phyloP scores from a whole-genome alignment of 2,888 invertebrate genomes.

The Xestia xanthographa region DNA sequence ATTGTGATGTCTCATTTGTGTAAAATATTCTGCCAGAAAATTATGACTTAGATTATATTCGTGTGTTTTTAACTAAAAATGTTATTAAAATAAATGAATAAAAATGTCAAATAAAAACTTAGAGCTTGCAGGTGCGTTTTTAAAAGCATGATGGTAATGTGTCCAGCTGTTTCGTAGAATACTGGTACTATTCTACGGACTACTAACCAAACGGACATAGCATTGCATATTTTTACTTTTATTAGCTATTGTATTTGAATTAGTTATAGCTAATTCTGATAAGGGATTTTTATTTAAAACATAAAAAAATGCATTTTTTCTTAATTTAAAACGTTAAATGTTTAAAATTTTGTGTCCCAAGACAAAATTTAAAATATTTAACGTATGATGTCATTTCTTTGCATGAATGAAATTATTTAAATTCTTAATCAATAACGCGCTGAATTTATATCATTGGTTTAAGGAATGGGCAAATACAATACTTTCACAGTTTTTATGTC shows the following conservation, averaged over 20 bases:
- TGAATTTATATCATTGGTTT: not conserved
- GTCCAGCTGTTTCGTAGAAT: slow-evolving; percentile 58
- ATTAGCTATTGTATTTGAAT: slow-evolving; percentile 57
- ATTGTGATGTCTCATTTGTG: not conserved
- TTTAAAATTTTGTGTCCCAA: not conserved
- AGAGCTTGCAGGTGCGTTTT: slow-evolving; percentile 56
- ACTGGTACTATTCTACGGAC: no score
- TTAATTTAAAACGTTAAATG: not conserved
- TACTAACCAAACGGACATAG: slow-evolving; percentile 41
- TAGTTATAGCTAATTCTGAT: slow-evolving; percentile 24
- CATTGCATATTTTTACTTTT: slow-evolving; percentile 58
- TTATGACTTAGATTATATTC: not conserved
- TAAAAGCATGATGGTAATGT: slow-evolving; percentile 28
- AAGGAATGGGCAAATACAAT: no score
- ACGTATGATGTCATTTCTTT: not conserved
- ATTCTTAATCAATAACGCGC: not conserved
- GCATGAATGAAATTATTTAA: not conserved
- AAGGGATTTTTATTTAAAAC: slow-evolving; percentile 10
- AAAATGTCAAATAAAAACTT: slow-evolving; percentile 31
- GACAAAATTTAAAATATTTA: no score
- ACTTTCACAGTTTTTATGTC: no score
- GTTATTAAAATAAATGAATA: slow-evolving; percentile 19
- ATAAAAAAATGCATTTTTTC: not conserved
- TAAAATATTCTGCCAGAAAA: slow-evolving; percentile 9
- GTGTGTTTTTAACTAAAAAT: not conserved